Conservation (phyloP, 2,113 vertebrate species). For the Rutilus rutilus region DNA sequence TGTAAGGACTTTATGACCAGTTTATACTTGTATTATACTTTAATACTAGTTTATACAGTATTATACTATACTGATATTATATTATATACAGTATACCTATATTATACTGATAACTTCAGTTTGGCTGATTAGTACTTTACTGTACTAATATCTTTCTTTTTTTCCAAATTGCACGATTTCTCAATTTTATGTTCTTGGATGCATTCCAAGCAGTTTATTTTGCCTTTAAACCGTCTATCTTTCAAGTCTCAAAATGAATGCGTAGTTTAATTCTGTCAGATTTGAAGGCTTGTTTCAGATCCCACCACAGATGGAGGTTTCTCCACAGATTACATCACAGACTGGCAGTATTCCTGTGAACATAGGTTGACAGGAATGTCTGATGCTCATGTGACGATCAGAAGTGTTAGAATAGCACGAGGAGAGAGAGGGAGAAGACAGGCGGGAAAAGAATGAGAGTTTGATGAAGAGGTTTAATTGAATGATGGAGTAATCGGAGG, state of each 20-base stretch:
- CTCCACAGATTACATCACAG: constrained; percentile 33
- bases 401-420: constrained; percentile 15
- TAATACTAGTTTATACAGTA: no score
- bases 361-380: neutral
- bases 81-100: no score
- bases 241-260: neutral
- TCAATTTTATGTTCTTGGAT: neutral
- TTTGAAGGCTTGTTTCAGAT: constrained; percentile 1
- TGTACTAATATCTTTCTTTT: neutral
- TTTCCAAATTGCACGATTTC: neutral
- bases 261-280: constrained; percentile 4
- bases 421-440: constrained; percentile 12
- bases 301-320: constrained; percentile 49
- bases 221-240: neutral
- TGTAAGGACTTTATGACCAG: neutral
- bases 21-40: no score
- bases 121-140: neutral
- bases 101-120: neutral
- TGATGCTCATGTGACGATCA: neutral
- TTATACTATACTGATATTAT: no score
- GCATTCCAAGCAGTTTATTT: neutral
- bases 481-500: constrained; percentile 7
- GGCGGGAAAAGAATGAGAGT: constrained; percentile 17
- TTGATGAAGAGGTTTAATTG: constrained; percentile 31
- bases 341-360: constrained; percentile 11